Evolutionary conservation across 2,888 invertebrate genomes (phyloP).

Genomic region (Onthophagus sagittarius): DNA sequence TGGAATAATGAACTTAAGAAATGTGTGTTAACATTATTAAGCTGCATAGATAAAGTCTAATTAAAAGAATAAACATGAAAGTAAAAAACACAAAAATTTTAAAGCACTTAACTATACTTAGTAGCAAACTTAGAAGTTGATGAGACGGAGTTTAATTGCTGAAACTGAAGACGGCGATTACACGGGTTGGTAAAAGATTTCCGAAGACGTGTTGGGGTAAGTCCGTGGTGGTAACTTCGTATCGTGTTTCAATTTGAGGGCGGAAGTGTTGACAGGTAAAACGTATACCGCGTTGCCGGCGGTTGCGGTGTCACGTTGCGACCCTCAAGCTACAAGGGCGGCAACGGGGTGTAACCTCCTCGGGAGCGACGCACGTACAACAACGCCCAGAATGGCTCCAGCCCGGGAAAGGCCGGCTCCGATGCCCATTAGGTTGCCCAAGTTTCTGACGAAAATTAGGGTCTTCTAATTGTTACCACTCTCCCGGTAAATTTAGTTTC

Average conservation of each 20-base stretch:
- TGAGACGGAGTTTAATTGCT: neutral
- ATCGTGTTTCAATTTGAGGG: neutral
- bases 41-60: no score
- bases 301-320: slow-evolving; percentile 12
- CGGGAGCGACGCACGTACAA: slow-evolving; percentile 4
- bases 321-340: neutral
- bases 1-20: no score
- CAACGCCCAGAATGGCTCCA: neutral
- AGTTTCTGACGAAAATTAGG: slow-evolving; percentile 1
- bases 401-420: neutral
- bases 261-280: slow-evolving; percentile 11
- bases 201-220: neutral
- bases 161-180: neutral
- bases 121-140: neutral
- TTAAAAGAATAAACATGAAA: no score
- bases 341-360: slow-evolving; percentile 3
- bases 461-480: slow-evolving; percentile 7
- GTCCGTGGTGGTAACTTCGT: neutral
- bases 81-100: neutral
- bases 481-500: slow-evolving; percentile 10
- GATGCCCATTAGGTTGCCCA: slow-evolving; percentile 7
- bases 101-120: neutral
- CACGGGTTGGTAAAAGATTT: neutral
- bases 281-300: neutral
- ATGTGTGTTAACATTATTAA: no score